Conservation (phyloP, 2,888 invertebrate species). For the Ashinkailepas kermadecensis region DNA sequence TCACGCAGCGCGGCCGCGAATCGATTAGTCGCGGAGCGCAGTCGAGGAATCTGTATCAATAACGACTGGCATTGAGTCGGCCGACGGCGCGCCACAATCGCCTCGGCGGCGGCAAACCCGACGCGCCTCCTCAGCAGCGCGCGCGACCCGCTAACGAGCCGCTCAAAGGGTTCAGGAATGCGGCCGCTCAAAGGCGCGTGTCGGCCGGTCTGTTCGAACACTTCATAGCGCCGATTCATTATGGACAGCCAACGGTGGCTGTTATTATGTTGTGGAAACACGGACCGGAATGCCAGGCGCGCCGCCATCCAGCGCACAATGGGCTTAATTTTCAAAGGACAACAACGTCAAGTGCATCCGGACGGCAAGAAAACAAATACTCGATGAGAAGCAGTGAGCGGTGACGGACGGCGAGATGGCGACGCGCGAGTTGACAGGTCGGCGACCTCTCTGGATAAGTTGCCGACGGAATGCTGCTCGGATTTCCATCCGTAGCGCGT, state of each 20-base stretch:
- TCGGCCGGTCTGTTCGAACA: background rate
- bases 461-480: background rate
- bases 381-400: background rate
- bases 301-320: background rate
- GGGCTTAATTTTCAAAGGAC: constrained; percentile 16
- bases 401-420: background rate
- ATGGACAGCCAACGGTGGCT: background rate
- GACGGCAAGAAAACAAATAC: constrained; percentile 7
- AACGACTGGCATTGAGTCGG: background rate
- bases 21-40: background rate
- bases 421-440: background rate
- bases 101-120: background rate
- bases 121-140: background rate
- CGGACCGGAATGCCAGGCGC: background rate
- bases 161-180: constrained; percentile 19
- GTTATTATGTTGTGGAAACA: background rate
- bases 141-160: background rate
- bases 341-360: background rate
- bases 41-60: constrained; percentile 14
- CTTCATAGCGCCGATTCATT: background rate
- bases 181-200: constrained; percentile 6
- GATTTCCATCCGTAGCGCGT: background rate
- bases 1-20: background rate
- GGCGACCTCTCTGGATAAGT: background rate
- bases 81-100: background rate